Conservation (phyloP, 2,113 vertebrate species). For the Lepus americanus region DNA sequence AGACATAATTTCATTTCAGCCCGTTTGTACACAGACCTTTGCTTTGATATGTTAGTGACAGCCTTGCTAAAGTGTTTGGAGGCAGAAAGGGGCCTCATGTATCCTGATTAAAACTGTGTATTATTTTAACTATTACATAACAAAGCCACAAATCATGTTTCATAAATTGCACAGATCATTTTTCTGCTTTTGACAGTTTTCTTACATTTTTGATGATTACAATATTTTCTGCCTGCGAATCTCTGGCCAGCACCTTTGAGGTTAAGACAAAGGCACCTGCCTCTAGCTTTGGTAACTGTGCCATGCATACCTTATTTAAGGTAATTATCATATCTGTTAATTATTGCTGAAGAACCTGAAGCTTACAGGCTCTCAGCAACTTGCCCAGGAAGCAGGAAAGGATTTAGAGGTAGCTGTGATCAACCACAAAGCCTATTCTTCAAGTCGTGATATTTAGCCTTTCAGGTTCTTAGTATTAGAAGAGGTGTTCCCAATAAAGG, state of each 20-base stretch:
- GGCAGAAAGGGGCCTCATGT: not conserved
- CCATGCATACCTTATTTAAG: not conserved
- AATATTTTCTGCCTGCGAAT: not conserved
- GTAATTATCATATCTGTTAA: not conserved
- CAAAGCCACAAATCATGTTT: not conserved
- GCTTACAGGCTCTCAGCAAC: not conserved
- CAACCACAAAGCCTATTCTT: not conserved
- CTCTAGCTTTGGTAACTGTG: not conserved
- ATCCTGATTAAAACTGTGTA: not conserved
- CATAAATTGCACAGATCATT: not conserved
- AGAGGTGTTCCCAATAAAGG: not conserved
- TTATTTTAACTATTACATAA: not conserved
- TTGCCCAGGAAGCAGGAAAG: not conserved
- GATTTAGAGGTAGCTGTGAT: conserved; percentile 1
- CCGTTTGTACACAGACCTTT: no score
- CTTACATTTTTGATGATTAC: conserved; percentile 27
- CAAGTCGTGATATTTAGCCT: not conserved
- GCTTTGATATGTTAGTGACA: not conserved
- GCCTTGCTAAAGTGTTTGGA: not conserved
- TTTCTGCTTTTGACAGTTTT: conserved; percentile 4
- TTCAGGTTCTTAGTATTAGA: not conserved
- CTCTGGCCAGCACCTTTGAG: not conserved
- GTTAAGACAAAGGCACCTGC: not conserved
- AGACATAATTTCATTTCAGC: not conserved
- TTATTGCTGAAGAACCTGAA: not conserved